A percentile compares a stretch with the other conserved stretches of the same genome.
Evolutionary conservation across 2,888 invertebrate genomes (phyloP).

Genomic region (Trissolcus brochymenae): DNA sequence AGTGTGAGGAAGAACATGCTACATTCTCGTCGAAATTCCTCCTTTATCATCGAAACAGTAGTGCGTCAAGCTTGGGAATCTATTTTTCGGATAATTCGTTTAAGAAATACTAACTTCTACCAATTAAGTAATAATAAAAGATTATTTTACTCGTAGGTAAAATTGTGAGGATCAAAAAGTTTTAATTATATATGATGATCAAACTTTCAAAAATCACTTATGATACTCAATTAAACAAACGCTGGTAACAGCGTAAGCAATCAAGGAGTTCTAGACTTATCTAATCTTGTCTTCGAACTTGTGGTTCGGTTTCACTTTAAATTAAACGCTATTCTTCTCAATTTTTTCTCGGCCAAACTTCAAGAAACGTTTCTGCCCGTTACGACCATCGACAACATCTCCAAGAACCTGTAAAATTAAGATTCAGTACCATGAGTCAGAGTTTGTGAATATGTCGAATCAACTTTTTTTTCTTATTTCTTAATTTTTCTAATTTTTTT

Average conservation of each 20-base stretch:
- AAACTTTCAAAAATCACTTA: slow-evolving; percentile 25
- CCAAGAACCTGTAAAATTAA: slow-evolving; percentile 51
- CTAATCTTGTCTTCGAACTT: slow-evolving; percentile 51
- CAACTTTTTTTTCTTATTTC: slow-evolving; percentile 57
- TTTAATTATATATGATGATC: no score
- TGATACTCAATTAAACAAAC: slow-evolving; percentile 46
- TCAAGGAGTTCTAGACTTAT: slow-evolving; percentile 46
- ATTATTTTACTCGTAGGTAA: not conserved
- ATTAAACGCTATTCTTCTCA: slow-evolving; percentile 53
- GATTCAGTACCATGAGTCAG: slow-evolving; percentile 52
- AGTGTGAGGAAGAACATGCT: slow-evolving; percentile 1
- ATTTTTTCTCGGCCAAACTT: slow-evolving; percentile 49
- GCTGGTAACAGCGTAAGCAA: slow-evolving; percentile 39
- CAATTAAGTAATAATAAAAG: no score
- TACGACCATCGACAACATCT: slow-evolving; percentile 60
- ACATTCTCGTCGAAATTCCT: slow-evolving; percentile 28
- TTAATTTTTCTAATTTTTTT: no score
- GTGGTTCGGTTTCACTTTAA: slow-evolving; percentile 49
- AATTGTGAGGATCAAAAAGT: no score
- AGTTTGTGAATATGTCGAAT: slow-evolving; percentile 44
- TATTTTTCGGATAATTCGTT: slow-evolving; percentile 8
- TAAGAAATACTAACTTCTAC: no score
- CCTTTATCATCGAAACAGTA: slow-evolving; percentile 26
- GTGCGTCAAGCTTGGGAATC: slow-evolving; percentile 12
- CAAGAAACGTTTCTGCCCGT: slow-evolving; percentile 54